phyloP scores from a whole-genome alignment of 1,140 invertebrate genomes.

The Heliconius nattereri region DNA sequence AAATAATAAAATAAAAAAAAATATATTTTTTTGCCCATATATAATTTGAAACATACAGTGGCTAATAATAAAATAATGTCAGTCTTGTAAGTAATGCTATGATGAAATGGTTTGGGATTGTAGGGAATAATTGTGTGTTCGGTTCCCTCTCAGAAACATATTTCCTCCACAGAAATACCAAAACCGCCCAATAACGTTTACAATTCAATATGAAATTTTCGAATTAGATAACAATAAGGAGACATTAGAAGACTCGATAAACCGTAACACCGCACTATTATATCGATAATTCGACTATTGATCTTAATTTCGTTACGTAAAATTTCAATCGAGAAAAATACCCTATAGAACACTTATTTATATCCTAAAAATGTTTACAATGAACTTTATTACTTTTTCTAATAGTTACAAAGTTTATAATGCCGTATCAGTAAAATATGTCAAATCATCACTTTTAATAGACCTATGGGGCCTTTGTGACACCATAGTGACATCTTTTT shows the following conservation, averaged over 20 bases:
- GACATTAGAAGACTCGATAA: conserved; percentile 16
- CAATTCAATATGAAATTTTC: background rate
- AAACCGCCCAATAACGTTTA: background rate
- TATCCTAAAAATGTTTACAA: background rate
- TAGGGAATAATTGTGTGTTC: no score
- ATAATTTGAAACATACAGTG: background rate
- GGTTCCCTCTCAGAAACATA: no score
- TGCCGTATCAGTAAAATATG: background rate
- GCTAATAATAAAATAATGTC: no score
- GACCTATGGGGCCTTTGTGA: conserved; percentile 32
- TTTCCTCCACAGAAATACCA: background rate
- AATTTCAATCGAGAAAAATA: background rate
- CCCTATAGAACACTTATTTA: background rate
- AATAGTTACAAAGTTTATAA: background rate
- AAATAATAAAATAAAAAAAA: background rate
- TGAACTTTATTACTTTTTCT: background rate
- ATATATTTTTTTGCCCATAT: background rate
- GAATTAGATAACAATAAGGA: background rate
- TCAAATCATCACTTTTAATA: conserved; percentile 42
- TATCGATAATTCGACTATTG: conserved; percentile 23
- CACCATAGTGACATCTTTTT: conserved; percentile 33
- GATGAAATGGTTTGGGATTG: no score
- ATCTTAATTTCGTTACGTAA: conserved; percentile 19
- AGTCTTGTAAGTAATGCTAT: no score
- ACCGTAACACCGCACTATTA: conserved; percentile 23